phyloP scores from a whole-genome alignment of 1,140 invertebrate genomes.

The Ptiloglossa arizonensis region DNA sequence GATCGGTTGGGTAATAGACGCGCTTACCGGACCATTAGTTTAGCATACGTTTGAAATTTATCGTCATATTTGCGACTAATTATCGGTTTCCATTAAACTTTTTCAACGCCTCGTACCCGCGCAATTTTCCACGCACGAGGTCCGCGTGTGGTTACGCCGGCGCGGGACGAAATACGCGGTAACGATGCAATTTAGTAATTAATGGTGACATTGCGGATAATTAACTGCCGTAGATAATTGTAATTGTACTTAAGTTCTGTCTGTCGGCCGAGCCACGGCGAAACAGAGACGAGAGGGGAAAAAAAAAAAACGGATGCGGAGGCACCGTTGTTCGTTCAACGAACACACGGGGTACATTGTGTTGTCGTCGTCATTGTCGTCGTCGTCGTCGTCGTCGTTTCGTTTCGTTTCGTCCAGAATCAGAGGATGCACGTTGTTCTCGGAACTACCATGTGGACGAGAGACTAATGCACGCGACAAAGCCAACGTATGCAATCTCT shows the following conservation, averaged over 20 bases:
- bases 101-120: constrained; percentile 49
- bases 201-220: constrained; percentile 77
- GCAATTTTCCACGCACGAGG: constrained; percentile 55
- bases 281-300: constrained; percentile 43
- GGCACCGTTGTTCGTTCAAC: constrained; percentile 46
- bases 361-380: constrained; percentile 5
- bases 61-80: constrained; percentile 34
- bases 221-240: constrained; percentile 76
- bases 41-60: constrained; percentile 40
- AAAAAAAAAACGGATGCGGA: constrained; percentile 25
- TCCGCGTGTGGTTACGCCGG: constrained; percentile 5
- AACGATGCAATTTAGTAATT: constrained; percentile 78
- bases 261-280: constrained; percentile 53
- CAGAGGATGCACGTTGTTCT: constrained; percentile 56
- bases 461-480: constrained; percentile 54
- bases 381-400: constrained; percentile 4
- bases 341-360: not conserved
- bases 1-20: constrained; percentile 4
- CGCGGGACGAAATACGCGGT: constrained; percentile 5
- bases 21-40: not conserved
- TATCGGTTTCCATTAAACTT: constrained; percentile 45
- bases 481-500: not conserved
- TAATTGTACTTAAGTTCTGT: constrained; percentile 70
- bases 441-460: constrained; percentile 70
- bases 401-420: not conserved